Evolutionary conservation across 2,888 invertebrate species (phyloP), one percentile per base, ranked within the genome.

Genomic region (Mythimna loreyi): DNA sequence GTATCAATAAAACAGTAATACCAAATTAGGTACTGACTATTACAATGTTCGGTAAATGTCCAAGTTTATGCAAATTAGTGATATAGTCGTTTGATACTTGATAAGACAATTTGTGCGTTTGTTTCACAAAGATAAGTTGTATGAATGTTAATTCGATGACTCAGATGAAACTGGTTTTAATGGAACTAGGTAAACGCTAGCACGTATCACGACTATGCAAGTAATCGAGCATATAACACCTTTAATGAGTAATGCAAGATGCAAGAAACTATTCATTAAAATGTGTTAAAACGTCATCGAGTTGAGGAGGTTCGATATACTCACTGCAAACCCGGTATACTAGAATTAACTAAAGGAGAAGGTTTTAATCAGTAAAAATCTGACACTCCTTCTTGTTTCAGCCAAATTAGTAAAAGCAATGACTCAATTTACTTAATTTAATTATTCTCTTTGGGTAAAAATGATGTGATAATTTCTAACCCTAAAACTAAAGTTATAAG

Each of bases 71-170:
- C 28, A 79, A 74, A 82, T 78, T 40, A 66, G 28, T 63, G 57
- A 70, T 73, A 57, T 47, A 67, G 36, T n/a, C 45, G 47, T 61
- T 52, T 73, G 67, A 73, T 80, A 53, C 13, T 21, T 56, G 77
- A 72, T 78, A 83, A 59, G 52, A 47, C 33, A 63, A 59, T 72
- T 77, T 67, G 68, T 77, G 63, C 62, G 43, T 79, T 57, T 68
- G 62, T 57, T 71, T 73, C 49, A 59, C 30, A 57, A 49, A 45
- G 21, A 56, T 70, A 65, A 66, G 59, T 61, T 68, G 49, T 59
- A 49, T 71, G 60, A 66, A 72, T 78, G 61, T 64, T 61, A 49
- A 68, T 66, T 33, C 13, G 21, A 50, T 78, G 81, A 71, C 52
- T 81, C 78, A 81, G 64, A 19, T 53, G 19, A 3, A 16, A 75